Evolutionary conservation across 2,888 invertebrate species (phyloP), one percentile per base, ranked within the genome.

Genomic region (Hirtodrosophila cameraria): DNA sequence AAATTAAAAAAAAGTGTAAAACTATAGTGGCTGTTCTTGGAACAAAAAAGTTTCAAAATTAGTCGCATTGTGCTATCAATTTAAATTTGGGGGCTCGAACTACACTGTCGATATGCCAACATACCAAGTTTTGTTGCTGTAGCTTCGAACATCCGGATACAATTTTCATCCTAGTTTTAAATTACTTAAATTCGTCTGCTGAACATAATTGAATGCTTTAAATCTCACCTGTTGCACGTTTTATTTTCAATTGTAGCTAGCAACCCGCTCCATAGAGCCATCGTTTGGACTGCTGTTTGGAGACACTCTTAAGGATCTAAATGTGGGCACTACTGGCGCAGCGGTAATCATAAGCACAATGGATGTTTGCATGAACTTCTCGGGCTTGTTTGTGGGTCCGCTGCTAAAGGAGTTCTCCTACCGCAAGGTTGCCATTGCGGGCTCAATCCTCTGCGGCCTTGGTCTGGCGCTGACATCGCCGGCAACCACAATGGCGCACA

Each of bases 211-310:
- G 18, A 2, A 18, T 4, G 18, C 5, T 18, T 18, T 18, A 2
- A 1, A 4, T 39, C 5, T 43, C 20, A 6, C 2, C 23, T 16
- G 20, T 15, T 7, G 11, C 18, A 9, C 11, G 15, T 8, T 13
- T n/a, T 6, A 11, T 4, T 33, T 12, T 20, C 20, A 2, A 8
- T 50, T 60, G 3, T 92, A 96, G 96, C 92, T 96, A 88, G 95
- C 95, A 64, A 94, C 96, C 43, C 93, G 96, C 86, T 95, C 95
- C 16, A 92, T 96, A 85, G 96, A 96, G 89, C 95, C 96, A 49
- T 96, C 95, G 1, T 96, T 96, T 86, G 95, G 95, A 38, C 92
- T 96, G 46, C 92, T 96, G n/a, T 96, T 96, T 88, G 94, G 94
- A 77, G 95, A 95, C 89, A 91, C 95, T 28, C 90, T 96, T 49